Conservation (phyloP, 2,797 vertebrate genomes). For the Pipistrellus pipistrellus region DNA sequence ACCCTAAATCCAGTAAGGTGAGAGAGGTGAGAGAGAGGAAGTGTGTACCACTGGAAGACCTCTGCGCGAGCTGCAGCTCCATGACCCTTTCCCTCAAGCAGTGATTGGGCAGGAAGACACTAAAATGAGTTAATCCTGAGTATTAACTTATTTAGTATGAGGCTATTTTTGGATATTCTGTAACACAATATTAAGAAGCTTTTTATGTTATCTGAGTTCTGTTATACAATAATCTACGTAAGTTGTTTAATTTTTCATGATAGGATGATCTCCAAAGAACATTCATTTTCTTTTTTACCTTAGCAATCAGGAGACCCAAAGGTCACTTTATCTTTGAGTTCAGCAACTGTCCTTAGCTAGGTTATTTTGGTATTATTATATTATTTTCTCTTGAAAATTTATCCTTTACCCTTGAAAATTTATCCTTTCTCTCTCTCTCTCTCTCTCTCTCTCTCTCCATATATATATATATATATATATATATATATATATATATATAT, state of each 20-base stretch:
- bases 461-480: too few species aligned
- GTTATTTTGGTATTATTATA: background rate
- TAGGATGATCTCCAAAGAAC: background rate
- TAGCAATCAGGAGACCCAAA: background rate
- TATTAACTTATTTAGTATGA: background rate
- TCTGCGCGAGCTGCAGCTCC: background rate
- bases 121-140: background rate
- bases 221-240: background rate
- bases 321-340: background rate
- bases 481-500: too few species aligned
- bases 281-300: conserved; percentile 8
- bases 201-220: background rate
- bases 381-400: background rate
- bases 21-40: background rate
- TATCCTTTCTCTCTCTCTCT: too few species aligned
- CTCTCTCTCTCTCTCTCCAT: too few species aligned
- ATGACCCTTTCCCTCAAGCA: background rate
- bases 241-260: conserved; percentile 34
- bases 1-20: background rate
- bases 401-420: background rate
- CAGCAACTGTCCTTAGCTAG: background rate
- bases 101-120: too few species aligned
- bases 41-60: background rate
- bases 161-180: background rate
- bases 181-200: background rate